phyloP scores from a whole-genome alignment of 2,888 invertebrate genomes.

The Gastracanthus pulcherrimus region DNA sequence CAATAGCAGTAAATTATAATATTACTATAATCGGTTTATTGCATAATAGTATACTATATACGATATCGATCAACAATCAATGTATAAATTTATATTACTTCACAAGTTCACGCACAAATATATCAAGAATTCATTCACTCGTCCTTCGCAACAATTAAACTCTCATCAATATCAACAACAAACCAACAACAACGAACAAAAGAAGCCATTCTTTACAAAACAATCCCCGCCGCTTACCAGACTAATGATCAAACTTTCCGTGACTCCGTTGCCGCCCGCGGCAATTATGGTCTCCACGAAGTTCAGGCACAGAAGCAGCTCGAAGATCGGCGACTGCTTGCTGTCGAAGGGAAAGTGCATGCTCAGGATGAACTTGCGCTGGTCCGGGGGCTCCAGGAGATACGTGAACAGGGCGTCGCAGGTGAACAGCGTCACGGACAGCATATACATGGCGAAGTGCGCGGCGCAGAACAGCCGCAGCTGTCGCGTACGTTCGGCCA shows the following conservation, averaged over 20 bases:
- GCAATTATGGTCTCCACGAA: neutral
- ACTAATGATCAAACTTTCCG: slow-evolving; percentile 10
- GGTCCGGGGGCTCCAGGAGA: neutral
- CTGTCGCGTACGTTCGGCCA: neutral
- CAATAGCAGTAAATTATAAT: no score
- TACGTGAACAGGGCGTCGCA: neutral
- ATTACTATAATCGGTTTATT: no score
- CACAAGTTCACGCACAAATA: no score
- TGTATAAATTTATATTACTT: no score
- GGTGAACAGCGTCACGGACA: neutral
- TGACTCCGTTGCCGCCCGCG: neutral
- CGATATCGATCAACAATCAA: no score
- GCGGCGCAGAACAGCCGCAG: neutral
- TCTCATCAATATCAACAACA: no score
- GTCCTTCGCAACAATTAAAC: no score
- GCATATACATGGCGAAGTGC: neutral
- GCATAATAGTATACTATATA: no score
- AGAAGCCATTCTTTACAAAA: no score
- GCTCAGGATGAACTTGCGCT: neutral
- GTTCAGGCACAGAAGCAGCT: neutral
- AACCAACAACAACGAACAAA: no score
- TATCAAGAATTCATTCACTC: no score
- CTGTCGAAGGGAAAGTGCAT: neutral
- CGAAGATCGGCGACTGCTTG: neutral
- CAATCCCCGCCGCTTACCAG: no score